Evolutionary conservation across 2,888 invertebrate genomes (phyloP).

Genomic region (Dichetophora obliterata): DNA sequence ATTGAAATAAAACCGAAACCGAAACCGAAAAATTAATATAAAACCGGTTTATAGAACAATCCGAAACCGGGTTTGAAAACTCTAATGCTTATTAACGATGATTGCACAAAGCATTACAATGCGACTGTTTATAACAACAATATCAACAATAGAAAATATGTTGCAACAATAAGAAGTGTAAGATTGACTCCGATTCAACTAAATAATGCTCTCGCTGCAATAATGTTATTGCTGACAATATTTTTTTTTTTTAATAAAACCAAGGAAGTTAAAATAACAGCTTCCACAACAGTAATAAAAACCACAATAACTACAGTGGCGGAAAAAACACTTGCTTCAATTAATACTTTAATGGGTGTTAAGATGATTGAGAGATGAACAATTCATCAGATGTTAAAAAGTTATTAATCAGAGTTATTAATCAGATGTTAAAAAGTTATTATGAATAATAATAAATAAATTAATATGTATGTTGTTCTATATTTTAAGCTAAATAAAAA

Average conservation of each 20-base stretch:
- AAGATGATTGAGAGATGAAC: neutral
- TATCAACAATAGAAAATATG: neutral
- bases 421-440: too few relatives aligned
- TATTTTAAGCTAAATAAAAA: too few relatives aligned
- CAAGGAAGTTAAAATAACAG: neutral
- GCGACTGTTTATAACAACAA: neutral
- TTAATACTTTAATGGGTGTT: slow-evolving; percentile 8
- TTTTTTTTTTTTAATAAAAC: too few relatives aligned
- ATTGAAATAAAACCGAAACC: too few relatives aligned
- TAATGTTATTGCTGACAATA: neutral
- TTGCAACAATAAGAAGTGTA: neutral
- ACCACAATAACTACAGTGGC: neutral
- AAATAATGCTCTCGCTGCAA: too few relatives aligned
- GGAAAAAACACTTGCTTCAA: slow-evolving; percentile 9
- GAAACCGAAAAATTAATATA: too few relatives aligned
- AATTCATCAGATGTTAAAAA: neutral
- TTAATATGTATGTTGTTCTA: too few relatives aligned
- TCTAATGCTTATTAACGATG: slow-evolving; percentile 18
- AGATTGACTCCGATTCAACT: neutral
- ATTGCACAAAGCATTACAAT: neutral
- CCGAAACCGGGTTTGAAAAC: too few relatives aligned
- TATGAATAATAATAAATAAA: too few relatives aligned
- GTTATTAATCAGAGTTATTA: too few relatives aligned
- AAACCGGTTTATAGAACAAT: too few relatives aligned
- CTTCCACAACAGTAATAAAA: neutral